Conservation (phyloP, 1,140 invertebrate species). For the Olivierus martensii region DNA sequence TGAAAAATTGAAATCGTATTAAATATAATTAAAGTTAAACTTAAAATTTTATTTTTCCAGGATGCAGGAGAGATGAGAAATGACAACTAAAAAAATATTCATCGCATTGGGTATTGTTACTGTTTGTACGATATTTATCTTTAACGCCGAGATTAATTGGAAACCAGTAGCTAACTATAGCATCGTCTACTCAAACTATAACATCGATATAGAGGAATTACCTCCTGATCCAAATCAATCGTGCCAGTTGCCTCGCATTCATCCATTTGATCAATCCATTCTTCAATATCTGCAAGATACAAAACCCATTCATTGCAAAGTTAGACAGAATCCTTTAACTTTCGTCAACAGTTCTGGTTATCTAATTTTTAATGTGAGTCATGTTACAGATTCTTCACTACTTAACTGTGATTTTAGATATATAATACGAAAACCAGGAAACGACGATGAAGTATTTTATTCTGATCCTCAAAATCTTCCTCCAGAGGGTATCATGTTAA, state of each 20-base stretch:
- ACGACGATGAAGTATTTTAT: neutral
- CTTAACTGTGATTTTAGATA: constrained; percentile 4
- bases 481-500: neutral
- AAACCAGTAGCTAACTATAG: too few relatives aligned
- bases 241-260: constrained; percentile 12
- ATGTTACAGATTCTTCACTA: neutral
- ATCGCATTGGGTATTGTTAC: too few relatives aligned
- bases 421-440: neutral
- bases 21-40: too few relatives aligned
- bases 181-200: too few relatives aligned
- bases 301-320: constrained; percentile 7
- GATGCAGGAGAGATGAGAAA: too few relatives aligned
- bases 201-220: neutral
- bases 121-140: too few relatives aligned
- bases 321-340: neutral
- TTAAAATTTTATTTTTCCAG: too few relatives aligned
- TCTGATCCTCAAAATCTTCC: neutral
- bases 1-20: too few relatives aligned
- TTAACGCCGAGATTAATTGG: too few relatives aligned
- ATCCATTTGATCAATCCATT: constrained; percentile 14
- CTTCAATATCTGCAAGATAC: constrained; percentile 1
- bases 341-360: constrained; percentile 3
- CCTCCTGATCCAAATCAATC: neutral
- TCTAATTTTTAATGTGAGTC: constrained; percentile 5
- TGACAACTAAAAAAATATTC: too few relatives aligned